Evolutionary conservation across 1,140 invertebrate species (phyloP), one percentile per base, ranked within the genome.

Genomic region (Sitobion miscanthi): DNA sequence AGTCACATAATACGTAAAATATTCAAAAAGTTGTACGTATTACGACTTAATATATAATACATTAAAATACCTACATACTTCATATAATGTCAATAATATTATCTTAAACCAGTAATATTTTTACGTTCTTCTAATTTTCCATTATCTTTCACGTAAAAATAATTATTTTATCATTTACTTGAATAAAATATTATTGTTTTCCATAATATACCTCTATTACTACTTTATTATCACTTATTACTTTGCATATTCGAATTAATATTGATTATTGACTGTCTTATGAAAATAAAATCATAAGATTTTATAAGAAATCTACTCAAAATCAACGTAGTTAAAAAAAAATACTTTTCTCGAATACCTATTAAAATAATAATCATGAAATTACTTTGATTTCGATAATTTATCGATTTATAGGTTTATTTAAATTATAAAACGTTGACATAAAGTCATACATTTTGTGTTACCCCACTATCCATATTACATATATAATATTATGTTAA

Each of bases 1-100:
- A 35, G 88, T 54, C 52, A 9, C 38, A 90, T 25, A 14, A 35
- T 57, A 90, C 88, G 88, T 90, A 90, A 90, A 90, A 90, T 90
- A 35, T 90, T 57, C 11, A 90, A 35, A 89, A 38, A 38, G 35
- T 52, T 54, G 88, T 90, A 90, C 88, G 88, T 90, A 57, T 90
- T 90, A 57, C 11, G 49, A 88, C 47, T 49, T 35, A 20, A 86
- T 86, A 45, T 86, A 45, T 42, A 25, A 85, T 45, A 47, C 30
- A 23, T 69, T n/a, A 69, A 69, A 69, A n/a, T 38, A 38, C 38
- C 38, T 49, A 9, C 49, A 49, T 69, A 69, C 4, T 69, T 69
- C 30, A 30, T 69, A n/a, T 17, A 69, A n/a, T n/a, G 11, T n/a
- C 14, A n/a, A 38, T 42, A 69, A 69, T 69, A 30, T 62, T 30